A percentile compares a stretch with the other conserved stretches of the same genome.
These are phyloP conservation scores for Drosophila mojavensis DNA, from an alignment of 1,140 invertebrate species.

Conservation along the genomic window DNA sequence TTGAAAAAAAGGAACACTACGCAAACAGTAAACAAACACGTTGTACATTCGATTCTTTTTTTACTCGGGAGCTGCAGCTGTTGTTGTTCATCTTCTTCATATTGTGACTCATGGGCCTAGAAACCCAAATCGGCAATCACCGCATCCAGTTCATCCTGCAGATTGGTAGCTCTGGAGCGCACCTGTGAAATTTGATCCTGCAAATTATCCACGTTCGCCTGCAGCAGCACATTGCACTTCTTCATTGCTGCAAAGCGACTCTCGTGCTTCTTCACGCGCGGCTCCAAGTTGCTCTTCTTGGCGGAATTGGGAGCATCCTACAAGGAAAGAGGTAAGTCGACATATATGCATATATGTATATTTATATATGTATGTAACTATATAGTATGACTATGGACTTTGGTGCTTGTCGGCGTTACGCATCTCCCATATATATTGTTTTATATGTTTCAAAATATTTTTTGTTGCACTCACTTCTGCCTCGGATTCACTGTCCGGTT, in stretches of 20 bases:
- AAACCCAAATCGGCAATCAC: constrained; percentile 83
- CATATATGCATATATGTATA: too few species aligned
- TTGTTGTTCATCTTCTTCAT: not conserved
- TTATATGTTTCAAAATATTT: too few species aligned
- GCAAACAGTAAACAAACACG: constrained; percentile 66
- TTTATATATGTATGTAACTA: too few species aligned
- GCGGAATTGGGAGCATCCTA: constrained; percentile 87
- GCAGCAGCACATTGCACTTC: constrained; percentile 93
- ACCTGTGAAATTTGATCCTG: constrained; percentile 93
- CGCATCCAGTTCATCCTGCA: constrained; percentile 93
- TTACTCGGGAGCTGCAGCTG: not conserved
- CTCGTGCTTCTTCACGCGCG: constrained; percentile 89
- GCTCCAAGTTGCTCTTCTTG: constrained; percentile 87
- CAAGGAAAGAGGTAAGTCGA: constrained; percentile 64
- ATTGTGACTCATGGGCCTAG: constrained; percentile 37
- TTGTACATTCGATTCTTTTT: constrained; percentile 48
- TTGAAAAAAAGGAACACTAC: constrained; percentile 68
- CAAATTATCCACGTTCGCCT: constrained; percentile 92
- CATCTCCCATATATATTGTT: too few species aligned
- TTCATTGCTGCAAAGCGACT: constrained; percentile 90
- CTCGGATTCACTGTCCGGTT: constrained; percentile 88
- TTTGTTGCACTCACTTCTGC: constrained; percentile 84
- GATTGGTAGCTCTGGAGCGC: constrained; percentile 89
- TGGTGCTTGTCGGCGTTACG: too few species aligned
- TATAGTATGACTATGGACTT: too few species aligned